phyloP scores from a whole-genome alignment of 2,797 vertebrate genomes.

The Adelosebastes latens region DNA sequence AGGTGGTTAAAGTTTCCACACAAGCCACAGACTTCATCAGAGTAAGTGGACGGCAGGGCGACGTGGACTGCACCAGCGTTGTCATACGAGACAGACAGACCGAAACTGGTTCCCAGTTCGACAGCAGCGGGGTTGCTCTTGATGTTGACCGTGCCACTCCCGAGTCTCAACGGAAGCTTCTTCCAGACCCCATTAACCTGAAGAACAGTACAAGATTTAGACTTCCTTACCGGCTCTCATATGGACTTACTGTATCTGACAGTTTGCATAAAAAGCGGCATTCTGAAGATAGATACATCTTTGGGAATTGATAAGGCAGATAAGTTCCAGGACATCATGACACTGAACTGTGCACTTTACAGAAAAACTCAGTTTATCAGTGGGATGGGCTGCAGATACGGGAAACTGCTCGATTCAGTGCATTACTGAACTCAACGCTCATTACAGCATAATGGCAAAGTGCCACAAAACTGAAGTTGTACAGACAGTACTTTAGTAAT shows the following conservation, averaged over 20 bases:
- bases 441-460: slow-evolving; percentile 5
- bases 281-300: background rate
- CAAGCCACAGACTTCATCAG: slow-evolving; percentile 85
- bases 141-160: slow-evolving; percentile 67
- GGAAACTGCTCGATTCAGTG: background rate
- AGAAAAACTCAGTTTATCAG: slow-evolving; percentile 40
- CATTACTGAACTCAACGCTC: background rate
- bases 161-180: slow-evolving; percentile 80
- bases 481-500: background rate
- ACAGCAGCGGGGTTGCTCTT: slow-evolving; percentile 74
- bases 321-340: slow-evolving; percentile 3
- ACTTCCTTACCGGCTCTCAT: background rate
- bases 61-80: slow-evolving; percentile 80
- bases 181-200: slow-evolving; percentile 87
- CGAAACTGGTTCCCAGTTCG: slow-evolving; percentile 79
- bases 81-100: slow-evolving; percentile 83
- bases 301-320: slow-evolving; percentile 1
- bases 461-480: background rate
- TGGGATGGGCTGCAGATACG: slow-evolving; percentile 3
- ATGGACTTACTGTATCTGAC: background rate
- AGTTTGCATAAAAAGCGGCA: slow-evolving; percentile 2
- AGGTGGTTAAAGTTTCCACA: slow-evolving; percentile 88
- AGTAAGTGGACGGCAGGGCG: slow-evolving; percentile 80
- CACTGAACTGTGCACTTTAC: slow-evolving; percentile 15
- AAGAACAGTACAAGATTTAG: slow-evolving; percentile 11